Conservation (phyloP, 2,113 vertebrate species). For the Gadus chalcogrammus region DNA sequence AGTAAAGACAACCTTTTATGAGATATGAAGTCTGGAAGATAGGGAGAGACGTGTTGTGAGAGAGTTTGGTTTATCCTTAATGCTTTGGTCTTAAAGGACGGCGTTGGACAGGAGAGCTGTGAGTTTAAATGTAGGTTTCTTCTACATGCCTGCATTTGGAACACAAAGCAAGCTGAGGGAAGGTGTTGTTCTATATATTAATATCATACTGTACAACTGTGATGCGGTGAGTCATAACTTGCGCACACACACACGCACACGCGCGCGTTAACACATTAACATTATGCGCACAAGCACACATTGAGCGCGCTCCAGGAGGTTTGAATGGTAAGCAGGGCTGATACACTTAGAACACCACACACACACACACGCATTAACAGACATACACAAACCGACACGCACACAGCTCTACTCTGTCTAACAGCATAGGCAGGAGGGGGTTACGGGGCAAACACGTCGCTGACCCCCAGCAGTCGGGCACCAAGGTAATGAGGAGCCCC, state of each 20-base stretch:
- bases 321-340: no score
- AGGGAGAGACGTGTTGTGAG: slow-evolving; percentile 38
- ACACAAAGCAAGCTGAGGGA: neutral
- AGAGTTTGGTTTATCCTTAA: slow-evolving; percentile 43
- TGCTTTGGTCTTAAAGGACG: slow-evolving; percentile 23
- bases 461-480: slow-evolving; percentile 49
- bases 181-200: neutral
- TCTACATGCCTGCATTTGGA: no score
- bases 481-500: slow-evolving; percentile 13
- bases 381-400: neutral
- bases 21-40: slow-evolving; percentile 37
- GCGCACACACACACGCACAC: neutral
- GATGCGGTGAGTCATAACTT: no score
- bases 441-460: slow-evolving; percentile 35
- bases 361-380: slow-evolving; percentile 7
- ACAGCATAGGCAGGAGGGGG: slow-evolving; percentile 13
- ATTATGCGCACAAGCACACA: slow-evolving; percentile 2
- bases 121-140: no score
- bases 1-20: no score
- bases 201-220: no score
- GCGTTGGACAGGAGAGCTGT: no score
- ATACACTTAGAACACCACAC: neutral
- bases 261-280: slow-evolving; percentile 10
- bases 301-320: no score
- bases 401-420: slow-evolving; percentile 12